These are phyloP conservation scores for Meloidogyne hapla DNA, from an alignment of 1,140 invertebrate species.

Conservation along the genomic window DNA sequence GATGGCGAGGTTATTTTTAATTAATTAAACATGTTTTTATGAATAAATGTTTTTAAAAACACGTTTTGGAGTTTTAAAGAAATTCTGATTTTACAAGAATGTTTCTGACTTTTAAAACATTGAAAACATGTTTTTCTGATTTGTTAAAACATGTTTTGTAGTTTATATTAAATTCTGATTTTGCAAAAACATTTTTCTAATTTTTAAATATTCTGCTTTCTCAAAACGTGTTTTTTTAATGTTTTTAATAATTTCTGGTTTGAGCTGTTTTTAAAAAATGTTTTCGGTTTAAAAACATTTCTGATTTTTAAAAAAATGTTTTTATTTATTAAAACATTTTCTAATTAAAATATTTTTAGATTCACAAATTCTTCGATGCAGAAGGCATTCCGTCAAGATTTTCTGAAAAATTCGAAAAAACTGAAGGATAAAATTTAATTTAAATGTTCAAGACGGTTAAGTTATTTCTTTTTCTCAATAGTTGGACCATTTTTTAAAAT, in stretches of 20 bases:
- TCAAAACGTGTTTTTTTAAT: neutral
- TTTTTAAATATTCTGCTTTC: neutral
- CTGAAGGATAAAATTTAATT: neutral
- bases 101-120: neutral
- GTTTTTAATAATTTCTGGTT: neutral
- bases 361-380: constrained; percentile 42
- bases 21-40: neutral
- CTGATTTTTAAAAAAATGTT: neutral
- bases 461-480: too few species aligned
- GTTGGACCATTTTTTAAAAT: too few species aligned
- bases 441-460: too few species aligned
- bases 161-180: too few species aligned
- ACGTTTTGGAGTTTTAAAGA: neutral
- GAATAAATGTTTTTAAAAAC: neutral
- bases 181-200: neutral
- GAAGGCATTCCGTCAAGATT: constrained; percentile 34
- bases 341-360: constrained; percentile 14
- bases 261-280: too few species aligned
- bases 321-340: neutral
- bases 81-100: neutral
- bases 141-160: neutral
- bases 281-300: too few species aligned
- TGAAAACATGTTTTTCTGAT: neutral
- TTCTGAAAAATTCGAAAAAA: constrained; percentile 30
- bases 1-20: constrained; percentile 11